phyloP scores from a whole-genome alignment of 2,113 vertebrate species.

The Nettapus auritus region DNA sequence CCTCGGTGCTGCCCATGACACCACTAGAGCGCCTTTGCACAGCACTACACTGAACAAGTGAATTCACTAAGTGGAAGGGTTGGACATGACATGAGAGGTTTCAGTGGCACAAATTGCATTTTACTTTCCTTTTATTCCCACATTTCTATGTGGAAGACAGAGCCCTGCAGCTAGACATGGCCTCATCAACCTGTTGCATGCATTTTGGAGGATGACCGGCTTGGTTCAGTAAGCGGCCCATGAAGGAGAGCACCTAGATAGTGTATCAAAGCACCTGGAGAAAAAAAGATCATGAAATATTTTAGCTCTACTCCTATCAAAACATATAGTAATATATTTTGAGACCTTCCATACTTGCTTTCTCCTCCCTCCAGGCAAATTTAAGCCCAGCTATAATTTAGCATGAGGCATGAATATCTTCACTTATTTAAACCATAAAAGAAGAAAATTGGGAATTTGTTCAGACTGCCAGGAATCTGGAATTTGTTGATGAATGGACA shows the following conservation, averaged over 20 bases:
- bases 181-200: not conserved
- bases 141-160: not conserved
- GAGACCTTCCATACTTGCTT: not conserved
- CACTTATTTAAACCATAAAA: conserved; percentile 78
- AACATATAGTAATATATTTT: conserved; percentile 35
- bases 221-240: not conserved
- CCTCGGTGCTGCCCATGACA: not conserved
- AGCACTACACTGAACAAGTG: not conserved
- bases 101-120: not conserved
- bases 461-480: conserved; percentile 80
- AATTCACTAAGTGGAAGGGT: not conserved
- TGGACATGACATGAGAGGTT: not conserved
- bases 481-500: conserved; percentile 83
- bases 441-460: conserved; percentile 79
- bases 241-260: not conserved
- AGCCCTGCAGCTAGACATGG: not conserved
- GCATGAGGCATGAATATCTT: conserved; percentile 65
- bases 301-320: not conserved
- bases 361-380: conserved; percentile 32
- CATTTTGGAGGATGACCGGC: not conserved
- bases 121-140: not conserved
- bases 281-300: not conserved
- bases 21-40: not conserved
- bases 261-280: not conserved
- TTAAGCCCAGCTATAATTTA: conserved; percentile 67